These are phyloP conservation scores for Tetramorium simillimum DNA, from an alignment of 1,140 invertebrate species.

Conservation along the genomic window DNA sequence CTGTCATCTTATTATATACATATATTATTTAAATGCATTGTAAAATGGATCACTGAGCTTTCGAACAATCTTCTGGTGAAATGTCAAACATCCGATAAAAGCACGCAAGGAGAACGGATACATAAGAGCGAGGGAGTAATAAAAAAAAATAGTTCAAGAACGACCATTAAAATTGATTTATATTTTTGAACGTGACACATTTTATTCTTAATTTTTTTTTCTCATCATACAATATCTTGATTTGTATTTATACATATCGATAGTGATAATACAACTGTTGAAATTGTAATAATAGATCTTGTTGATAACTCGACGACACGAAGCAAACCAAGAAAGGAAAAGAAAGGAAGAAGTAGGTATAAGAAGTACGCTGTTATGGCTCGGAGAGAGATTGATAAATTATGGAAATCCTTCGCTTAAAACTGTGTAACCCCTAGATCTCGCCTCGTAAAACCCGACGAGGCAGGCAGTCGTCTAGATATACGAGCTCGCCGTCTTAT, in stretches of 20 bases:
- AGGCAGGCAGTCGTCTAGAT: conserved; percentile 52
- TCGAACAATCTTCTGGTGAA: not conserved
- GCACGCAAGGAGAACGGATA: not conserved
- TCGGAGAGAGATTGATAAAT: conserved; percentile 52
- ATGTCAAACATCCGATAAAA: not conserved
- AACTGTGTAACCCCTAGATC: conserved; percentile 54
- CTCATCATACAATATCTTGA: not conserved
- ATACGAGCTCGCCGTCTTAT: conserved; percentile 58
- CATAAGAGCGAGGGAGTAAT: not conserved
- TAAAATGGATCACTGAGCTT: not conserved
- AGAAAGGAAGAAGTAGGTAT: not conserved
- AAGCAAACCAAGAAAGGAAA: not conserved
- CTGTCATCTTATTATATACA: not conserved
- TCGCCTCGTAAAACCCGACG: conserved; percentile 54
- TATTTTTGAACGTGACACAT: not conserved
- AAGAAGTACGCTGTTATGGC: not conserved
- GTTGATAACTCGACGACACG: not conserved
- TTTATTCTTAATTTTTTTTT: not conserved
- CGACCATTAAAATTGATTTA: no score
- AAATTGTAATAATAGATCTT: not conserved
- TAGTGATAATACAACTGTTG: not conserved
- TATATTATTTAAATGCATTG: not conserved
- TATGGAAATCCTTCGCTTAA: conserved; percentile 56
- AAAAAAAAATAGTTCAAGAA: not conserved
- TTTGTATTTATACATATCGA: not conserved